These are phyloP conservation scores for Anableps anableps DNA, from an alignment of 2,797 vertebrate species.

Conservation along the genomic window DNA sequence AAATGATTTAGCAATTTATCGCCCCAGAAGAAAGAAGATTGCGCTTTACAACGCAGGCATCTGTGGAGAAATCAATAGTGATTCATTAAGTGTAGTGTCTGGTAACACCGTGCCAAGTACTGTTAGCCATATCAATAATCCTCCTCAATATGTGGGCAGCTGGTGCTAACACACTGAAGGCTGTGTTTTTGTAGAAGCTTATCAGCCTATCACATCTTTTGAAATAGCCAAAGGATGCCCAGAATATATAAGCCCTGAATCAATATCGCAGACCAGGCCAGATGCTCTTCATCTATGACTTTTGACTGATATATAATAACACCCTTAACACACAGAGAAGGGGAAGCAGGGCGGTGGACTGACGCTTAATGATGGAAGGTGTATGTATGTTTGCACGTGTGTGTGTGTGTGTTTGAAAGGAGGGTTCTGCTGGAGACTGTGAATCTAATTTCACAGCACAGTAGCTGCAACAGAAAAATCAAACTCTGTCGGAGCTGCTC, in stretches of 20 bases:
- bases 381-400: conserved; percentile 3
- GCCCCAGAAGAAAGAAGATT: conserved; percentile 73
- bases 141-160: conserved; percentile 78
- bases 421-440: conserved; percentile 74
- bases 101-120: conserved; percentile 78
- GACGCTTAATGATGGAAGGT: conserved; percentile 71
- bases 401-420: conserved; percentile 7
- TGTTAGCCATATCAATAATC: conserved; percentile 84
- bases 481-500: conserved; percentile 80
- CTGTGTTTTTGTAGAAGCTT: conserved; percentile 80
- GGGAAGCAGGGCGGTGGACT: conserved; percentile 72
- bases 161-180: conserved; percentile 75
- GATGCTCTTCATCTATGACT: conserved; percentile 77
- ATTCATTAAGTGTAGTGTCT: conserved; percentile 82
- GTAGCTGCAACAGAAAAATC: conserved; percentile 82
- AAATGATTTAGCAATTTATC: conserved; percentile 79
- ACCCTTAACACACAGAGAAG: conserved; percentile 64
- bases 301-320: conserved; percentile 81
- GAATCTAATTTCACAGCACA: conserved; percentile 86
- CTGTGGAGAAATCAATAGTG: conserved; percentile 76
- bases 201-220: conserved; percentile 83
- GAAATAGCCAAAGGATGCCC: conserved; percentile 78
- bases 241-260: conserved; percentile 78
- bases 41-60: conserved; percentile 66
- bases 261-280: conserved; percentile 76